Conservation (phyloP, 2,113 vertebrate species). For the Oreotrochilus melanogaster region DNA sequence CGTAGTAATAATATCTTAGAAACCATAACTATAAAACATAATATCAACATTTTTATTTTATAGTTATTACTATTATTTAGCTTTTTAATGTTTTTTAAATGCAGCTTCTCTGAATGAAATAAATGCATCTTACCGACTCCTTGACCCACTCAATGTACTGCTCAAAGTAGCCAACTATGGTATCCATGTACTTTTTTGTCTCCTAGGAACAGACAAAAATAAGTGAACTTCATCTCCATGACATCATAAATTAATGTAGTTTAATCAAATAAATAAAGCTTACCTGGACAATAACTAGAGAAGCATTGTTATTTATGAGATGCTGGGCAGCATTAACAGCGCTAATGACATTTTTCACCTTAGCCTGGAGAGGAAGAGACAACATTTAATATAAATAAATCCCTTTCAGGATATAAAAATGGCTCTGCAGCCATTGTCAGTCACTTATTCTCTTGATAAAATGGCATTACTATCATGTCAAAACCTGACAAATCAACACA, state of each 20-base stretch:
- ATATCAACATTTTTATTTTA: neutral
- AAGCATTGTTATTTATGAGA: slow-evolving; percentile 85
- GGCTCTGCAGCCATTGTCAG: neutral
- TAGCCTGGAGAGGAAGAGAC: slow-evolving; percentile 76
- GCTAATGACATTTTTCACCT: slow-evolving; percentile 78
- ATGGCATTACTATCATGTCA: neutral
- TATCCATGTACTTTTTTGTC: slow-evolving; percentile 83
- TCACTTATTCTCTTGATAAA: neutral
- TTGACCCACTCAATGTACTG: slow-evolving; percentile 90
- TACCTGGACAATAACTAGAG: slow-evolving; percentile 84
- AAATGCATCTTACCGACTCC: slow-evolving; percentile 83
- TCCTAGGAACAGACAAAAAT: slow-evolving; percentile 73
- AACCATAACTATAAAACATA: neutral
- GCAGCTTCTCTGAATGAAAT: neutral
- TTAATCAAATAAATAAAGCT: neutral
- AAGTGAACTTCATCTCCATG: neutral
- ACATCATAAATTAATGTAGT: neutral
- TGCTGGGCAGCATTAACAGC: slow-evolving; percentile 85
- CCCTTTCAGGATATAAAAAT: neutral
- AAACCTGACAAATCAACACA: neutral
- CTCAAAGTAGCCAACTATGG: slow-evolving; percentile 87
- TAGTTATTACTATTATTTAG: neutral
- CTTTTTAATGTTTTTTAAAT: neutral
- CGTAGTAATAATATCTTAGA: neutral
- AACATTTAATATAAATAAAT: neutral